A percentile compares a stretch with the other conserved stretches of the same genome.
Conservation (phyloP, 2,797 vertebrate genomes). For the Danio tinwini region DNA sequence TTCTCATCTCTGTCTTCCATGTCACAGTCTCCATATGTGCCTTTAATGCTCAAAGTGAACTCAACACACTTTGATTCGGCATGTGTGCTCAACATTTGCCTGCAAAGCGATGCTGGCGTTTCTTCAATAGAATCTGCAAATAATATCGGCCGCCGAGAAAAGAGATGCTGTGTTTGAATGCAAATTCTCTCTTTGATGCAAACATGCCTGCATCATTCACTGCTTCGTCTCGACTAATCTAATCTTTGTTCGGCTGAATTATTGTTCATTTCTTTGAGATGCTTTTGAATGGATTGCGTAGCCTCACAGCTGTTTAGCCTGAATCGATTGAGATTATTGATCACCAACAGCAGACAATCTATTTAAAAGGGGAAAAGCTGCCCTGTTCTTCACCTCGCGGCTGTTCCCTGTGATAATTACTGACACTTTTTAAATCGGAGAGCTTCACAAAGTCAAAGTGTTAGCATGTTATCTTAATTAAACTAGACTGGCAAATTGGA, state of each 20-base stretch:
- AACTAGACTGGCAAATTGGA: not conserved
- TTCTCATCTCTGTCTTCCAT: conserved; percentile 17
- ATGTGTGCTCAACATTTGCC: conserved; percentile 32
- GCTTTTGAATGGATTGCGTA: not conserved
- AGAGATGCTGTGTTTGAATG: conserved; percentile 4
- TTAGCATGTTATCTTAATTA: conserved; percentile 3
- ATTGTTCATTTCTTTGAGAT: not conserved
- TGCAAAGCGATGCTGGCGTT: conserved; percentile 36
- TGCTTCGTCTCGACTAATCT: not conserved
- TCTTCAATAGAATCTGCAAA: conserved; percentile 39
- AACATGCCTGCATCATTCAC: conserved; percentile 7
- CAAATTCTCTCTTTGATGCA: conserved; percentile 15
- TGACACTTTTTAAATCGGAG: not conserved
- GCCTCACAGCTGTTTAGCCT: conserved; percentile 10
- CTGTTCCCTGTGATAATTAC: conserved; percentile 28
- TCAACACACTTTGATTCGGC: conserved; percentile 21
- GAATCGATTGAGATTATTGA: conserved; percentile 44
- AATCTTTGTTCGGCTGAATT: not conserved
- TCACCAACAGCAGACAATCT: conserved; percentile 33
- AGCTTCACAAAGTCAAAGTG: conserved; percentile 29
- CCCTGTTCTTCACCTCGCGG: conserved; percentile 16
- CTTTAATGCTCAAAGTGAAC: conserved; percentile 46
- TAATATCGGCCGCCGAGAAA: conserved; percentile 19
- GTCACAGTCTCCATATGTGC: conserved; percentile 22
- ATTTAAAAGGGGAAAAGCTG: conserved; percentile 46